Evolutionary conservation across 2,113 vertebrate genomes (phyloP), one percentile per base, ranked within the genome.

Genomic region (Cyprinodon tularosa): DNA sequence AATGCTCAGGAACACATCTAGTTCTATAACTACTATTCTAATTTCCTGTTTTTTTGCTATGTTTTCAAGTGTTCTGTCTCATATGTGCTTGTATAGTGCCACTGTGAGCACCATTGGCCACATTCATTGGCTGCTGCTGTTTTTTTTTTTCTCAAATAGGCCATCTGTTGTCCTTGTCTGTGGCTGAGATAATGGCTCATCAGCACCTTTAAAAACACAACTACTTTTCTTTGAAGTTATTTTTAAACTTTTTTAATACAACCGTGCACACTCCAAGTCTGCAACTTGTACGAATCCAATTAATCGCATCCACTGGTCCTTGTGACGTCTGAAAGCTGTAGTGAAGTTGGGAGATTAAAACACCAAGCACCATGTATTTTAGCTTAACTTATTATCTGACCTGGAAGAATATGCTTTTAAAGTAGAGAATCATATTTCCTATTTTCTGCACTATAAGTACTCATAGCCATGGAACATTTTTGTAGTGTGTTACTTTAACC

Each of bases 341-440:
- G 66, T 63, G 61, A 83, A 84, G 61, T 42, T 22, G 13, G 64
- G 70, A 39, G 72, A 62, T 81, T 68, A 38, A 5, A 53, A 77
- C 40, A 29, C 17, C 29, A 14, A 85, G 86, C 74, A 89, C 68
- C 62, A 48, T 75, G 61, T 68, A 74, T 86, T 76, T 12, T 64
- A 77, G 66, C 71, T 67, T 68, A 71, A 73, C 61, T 68, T 39
- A 50, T 77, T 14, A 12, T 57, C 75, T 82, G 57, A 85, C 82
- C 86, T 85, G 75, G 66, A 63, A 78, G 62, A 79, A 77, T 44
- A 82, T 66, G 71, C 72, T 82, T 20, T 85, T 75, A 15, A 74
- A 86, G 37, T 44, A 59, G 17, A n/a, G 2, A 8, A 45, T 11
- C 44, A 7, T 45, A 12, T 29, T 29, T 29, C 29, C 29, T 29